These are phyloP conservation scores for Gymnorhina tibicen DNA, from an alignment of 2,113 vertebrate species.

Conservation along the genomic window DNA sequence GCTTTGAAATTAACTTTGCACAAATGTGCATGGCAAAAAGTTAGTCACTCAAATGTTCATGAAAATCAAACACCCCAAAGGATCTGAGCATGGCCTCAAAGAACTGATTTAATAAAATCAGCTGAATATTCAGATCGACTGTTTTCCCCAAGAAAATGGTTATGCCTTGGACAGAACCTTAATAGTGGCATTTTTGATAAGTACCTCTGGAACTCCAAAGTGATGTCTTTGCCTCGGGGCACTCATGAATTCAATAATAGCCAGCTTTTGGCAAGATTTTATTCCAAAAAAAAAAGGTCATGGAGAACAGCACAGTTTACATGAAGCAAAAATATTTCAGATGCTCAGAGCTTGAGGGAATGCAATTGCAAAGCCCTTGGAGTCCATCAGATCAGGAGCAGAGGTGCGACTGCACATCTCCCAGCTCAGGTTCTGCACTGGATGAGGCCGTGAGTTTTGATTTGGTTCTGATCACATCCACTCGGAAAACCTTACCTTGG, in stretches of 20 bases:
- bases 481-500: not conserved
- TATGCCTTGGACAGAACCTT: not conserved
- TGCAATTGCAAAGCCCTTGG: not conserved
- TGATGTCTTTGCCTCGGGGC: not conserved
- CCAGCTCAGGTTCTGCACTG: not conserved
- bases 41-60: slow-evolving; percentile 12
- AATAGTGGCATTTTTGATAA: not conserved
- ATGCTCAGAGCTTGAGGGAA: not conserved
- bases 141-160: not conserved
- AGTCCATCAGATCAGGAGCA: not conserved
- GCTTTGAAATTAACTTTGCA: slow-evolving; percentile 41
- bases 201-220: not conserved
- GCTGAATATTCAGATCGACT: slow-evolving; percentile 1
- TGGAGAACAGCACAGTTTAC: not conserved
- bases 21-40: slow-evolving; percentile 33
- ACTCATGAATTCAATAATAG: not conserved
- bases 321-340: not conserved
- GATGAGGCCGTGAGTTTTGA: not conserved
- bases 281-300: not conserved
- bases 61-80: slow-evolving; percentile 25
- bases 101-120: slow-evolving; percentile 15
- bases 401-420: too few species aligned
- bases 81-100: not conserved
- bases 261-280: not conserved
- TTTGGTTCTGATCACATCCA: not conserved